Percentiles rank a stretch among this genome's conserved stretches.
Conservation (phyloP, 92 coral and sea anemone species). For the Meandrina meandrites region DNA sequence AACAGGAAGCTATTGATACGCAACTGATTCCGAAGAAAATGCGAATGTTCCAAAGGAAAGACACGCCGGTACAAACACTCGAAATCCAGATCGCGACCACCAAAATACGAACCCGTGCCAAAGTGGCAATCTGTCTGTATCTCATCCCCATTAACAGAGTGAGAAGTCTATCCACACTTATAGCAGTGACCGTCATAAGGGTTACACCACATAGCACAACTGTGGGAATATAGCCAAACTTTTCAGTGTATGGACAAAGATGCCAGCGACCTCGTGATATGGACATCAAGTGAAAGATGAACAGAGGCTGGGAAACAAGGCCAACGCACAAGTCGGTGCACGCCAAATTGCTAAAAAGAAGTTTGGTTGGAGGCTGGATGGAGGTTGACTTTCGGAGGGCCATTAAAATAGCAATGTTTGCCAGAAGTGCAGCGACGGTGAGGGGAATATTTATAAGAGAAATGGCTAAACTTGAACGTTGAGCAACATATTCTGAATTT, state of each 20-base stretch:
- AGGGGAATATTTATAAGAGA: conserved; percentile 17
- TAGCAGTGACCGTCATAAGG: conserved; percentile 10
- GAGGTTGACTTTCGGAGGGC: conserved; percentile 16
- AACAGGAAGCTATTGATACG: background rate
- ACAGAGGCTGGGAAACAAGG: conserved; percentile 10
- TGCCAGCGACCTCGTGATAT: conserved; percentile 17
- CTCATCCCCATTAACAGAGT: conserved; percentile 19
- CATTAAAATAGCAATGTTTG: background rate
- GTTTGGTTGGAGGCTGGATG: conserved; percentile 22
- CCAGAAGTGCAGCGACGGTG: background rate
- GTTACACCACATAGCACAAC: background rate
- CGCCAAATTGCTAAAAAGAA: conserved; percentile 23
- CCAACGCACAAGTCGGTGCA: conserved; percentile 28
- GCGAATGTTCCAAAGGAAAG: conserved; percentile 14
- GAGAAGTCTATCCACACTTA: conserved; percentile 37
- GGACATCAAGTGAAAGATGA: background rate
- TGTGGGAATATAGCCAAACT: conserved; percentile 7
- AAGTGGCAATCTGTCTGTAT: conserved; percentile 15
- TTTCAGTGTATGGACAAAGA: conserved; percentile 18
- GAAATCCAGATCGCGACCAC: background rate
- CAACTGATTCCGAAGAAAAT: background rate
- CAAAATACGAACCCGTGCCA: conserved; percentile 16
- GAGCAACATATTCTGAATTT: background rate
- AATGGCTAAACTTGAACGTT: background rate
- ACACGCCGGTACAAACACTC: background rate